phyloP scores from a whole-genome alignment of 2,113 vertebrate species.

The Pygoscelis adeliae region DNA sequence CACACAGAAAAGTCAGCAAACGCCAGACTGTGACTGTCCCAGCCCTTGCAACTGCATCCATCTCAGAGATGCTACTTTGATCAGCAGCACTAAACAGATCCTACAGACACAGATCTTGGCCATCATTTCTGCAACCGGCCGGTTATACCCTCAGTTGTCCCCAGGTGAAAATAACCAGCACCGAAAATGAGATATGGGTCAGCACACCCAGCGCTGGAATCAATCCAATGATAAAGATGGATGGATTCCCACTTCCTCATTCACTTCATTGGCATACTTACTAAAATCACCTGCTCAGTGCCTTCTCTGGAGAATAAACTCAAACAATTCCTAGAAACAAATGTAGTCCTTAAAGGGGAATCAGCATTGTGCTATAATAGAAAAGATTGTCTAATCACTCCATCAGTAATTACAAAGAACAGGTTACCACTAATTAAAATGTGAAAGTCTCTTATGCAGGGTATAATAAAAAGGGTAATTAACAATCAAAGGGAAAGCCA shows the following conservation, averaged over 20 bases:
- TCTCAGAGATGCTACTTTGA: not conserved
- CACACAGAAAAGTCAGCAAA: not conserved
- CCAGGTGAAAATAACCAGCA: not conserved
- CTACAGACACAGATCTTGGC: not conserved
- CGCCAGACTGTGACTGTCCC: not conserved
- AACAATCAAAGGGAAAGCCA: slow-evolving; percentile 21
- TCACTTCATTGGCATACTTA: not conserved
- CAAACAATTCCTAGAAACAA: not conserved
- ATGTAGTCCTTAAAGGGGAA: not conserved
- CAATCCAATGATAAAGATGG: not conserved
- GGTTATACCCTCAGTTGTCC: not conserved
- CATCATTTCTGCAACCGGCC: not conserved
- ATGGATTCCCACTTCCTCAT: not conserved
- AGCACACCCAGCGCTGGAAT: not conserved
- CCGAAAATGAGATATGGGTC: not conserved
- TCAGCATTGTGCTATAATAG: not conserved
- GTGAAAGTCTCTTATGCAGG: not conserved
- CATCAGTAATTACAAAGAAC: slow-evolving; percentile 56
- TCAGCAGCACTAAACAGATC: not conserved
- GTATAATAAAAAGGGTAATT: slow-evolving; percentile 16
- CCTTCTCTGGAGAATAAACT: not conserved
- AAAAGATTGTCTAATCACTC: slow-evolving; percentile 36
- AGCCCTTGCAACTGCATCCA: not conserved
- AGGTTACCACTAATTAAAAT: slow-evolving; percentile 58
- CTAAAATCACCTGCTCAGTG: not conserved